phyloP scores from a whole-genome alignment of 2,888 invertebrate genomes.

The Anthrax anthrax region DNA sequence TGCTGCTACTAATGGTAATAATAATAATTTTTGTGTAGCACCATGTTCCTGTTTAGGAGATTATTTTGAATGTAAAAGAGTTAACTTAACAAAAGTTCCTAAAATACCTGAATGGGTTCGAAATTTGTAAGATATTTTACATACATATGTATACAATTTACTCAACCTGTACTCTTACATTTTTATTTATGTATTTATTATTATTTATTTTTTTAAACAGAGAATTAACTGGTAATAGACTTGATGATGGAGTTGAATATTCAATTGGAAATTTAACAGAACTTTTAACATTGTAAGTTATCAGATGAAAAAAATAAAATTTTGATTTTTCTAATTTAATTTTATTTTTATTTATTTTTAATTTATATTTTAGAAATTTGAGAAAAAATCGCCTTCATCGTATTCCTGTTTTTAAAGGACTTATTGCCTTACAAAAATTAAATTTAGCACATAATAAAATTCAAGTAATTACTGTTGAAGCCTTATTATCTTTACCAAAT shows the following conservation, averaged over 20 bases:
- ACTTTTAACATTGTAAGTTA: slow-evolving; percentile 38
- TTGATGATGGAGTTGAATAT: slow-evolving; percentile 36
- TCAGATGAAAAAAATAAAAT: background rate
- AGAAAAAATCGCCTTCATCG: slow-evolving; percentile 68
- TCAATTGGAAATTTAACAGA: slow-evolving; percentile 36
- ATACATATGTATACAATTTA: background rate
- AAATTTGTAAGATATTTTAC: slow-evolving; percentile 44
- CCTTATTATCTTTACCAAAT: slow-evolving; percentile 60
- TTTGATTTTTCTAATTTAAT: background rate
- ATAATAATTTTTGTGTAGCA: slow-evolving; percentile 40
- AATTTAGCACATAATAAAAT: slow-evolving; percentile 73
- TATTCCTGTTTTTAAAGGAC: slow-evolving; percentile 65
- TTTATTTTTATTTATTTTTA: background rate
- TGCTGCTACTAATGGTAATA: too few relatives aligned
- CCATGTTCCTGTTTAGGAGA: slow-evolving; percentile 55
- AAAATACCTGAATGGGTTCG: slow-evolving; percentile 62
- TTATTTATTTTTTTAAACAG: slow-evolving; percentile 32
- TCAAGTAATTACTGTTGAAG: slow-evolving; percentile 63
- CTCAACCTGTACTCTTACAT: background rate
- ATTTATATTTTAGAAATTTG: slow-evolving; percentile 30
- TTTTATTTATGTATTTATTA: background rate
- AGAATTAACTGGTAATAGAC: slow-evolving; percentile 42
- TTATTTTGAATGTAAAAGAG: slow-evolving; percentile 61
- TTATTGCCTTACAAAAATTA: slow-evolving; percentile 56
- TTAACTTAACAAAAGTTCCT: slow-evolving; percentile 54